These are phyloP conservation scores for Eueremaeus valkanovi DNA, from an alignment of 2,888 invertebrate genomes.

Conservation along the genomic window DNA sequence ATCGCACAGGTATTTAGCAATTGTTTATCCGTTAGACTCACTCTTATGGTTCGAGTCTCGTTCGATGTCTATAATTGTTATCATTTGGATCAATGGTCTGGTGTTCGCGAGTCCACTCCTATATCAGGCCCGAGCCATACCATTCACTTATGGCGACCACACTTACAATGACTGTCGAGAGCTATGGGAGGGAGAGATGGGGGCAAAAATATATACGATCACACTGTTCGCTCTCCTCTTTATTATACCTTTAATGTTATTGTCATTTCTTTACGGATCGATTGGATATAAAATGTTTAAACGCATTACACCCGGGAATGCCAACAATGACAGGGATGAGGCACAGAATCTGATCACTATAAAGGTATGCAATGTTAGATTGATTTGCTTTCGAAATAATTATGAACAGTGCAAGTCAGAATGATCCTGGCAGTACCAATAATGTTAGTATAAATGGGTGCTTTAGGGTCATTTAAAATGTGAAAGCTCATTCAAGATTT, in stretches of 20 bases:
- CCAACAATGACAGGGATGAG: background rate
- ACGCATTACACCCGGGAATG: background rate
- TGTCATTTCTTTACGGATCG: conserved; percentile 54
- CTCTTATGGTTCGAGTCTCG: background rate
- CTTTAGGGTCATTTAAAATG: too few species aligned
- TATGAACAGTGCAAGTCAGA: too few species aligned
- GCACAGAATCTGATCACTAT: background rate
- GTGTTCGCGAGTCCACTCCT: background rate
- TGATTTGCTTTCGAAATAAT: too few species aligned
- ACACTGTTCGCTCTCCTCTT: conserved; percentile 50
- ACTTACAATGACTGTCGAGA: conserved; percentile 13
- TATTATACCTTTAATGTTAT: conserved; percentile 53
- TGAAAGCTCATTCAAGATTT: too few species aligned
- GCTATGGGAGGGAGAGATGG: conserved; percentile 18
- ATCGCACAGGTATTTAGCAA: background rate
- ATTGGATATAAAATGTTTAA: conserved; percentile 49
- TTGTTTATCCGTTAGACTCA: background rate
- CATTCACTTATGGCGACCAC: background rate
- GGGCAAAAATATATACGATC: conserved; percentile 19
- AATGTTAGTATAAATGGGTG: too few species aligned
- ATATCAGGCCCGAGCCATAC: background rate
- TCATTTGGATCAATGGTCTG: background rate
- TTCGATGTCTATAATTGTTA: background rate
- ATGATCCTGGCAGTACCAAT: too few species aligned
- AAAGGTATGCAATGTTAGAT: too few species aligned